Base-by-base conservation (phyloP, 2,113 vertebrate genomes). In the Cyprinodon brontotheroides region DNA sequence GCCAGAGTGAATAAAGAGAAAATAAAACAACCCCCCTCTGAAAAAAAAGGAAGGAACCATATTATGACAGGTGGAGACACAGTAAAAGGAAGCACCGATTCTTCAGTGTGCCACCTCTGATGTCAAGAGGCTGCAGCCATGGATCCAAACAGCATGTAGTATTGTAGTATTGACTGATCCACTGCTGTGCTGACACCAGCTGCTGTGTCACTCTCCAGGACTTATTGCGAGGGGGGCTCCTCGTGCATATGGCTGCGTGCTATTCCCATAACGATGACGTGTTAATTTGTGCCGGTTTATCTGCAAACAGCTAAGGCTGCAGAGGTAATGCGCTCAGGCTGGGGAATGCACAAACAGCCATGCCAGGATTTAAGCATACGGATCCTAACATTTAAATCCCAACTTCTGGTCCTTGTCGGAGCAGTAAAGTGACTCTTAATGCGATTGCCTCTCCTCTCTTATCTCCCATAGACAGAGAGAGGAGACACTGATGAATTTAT, bases 391-490 rank as follows among this genome's bases (percentile, higher is more conserved):
- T 85, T 87, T 71, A 81, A 91, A 90, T 86, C 83, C 87, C 65
- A 79, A 88, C 76, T 89, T 67, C 70, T 84, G 78, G 83, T 84
- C 75, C 75, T 57, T 63, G 80, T 75, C 67, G 62, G 48, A 47
- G 75, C 75, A 74, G 72, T 78, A 70, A 81, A 81, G 82, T 74
- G 78, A 76, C 74, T 65, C 82, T 71, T 87, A 92, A 91, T 86
- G 83, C 59, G 86, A 92, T 90, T 89, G 88, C 87, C 85, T 86
- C 69, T 68, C 70, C 81, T 67, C 20, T 73, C 78, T 89, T 86
- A 91, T 91, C 88, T 87, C 77, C 43, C 17, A 4, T 53, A 53
- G 50, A n/a, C 43, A 45, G 9, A 45, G 9, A 45, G 65, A 11
- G 70, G 65, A 12, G 70, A 81, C 84, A 82, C 73, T 60, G 43